Base-by-base conservation (phyloP, 2,797 vertebrate genomes). In the Helarctos malayanus region DNA sequence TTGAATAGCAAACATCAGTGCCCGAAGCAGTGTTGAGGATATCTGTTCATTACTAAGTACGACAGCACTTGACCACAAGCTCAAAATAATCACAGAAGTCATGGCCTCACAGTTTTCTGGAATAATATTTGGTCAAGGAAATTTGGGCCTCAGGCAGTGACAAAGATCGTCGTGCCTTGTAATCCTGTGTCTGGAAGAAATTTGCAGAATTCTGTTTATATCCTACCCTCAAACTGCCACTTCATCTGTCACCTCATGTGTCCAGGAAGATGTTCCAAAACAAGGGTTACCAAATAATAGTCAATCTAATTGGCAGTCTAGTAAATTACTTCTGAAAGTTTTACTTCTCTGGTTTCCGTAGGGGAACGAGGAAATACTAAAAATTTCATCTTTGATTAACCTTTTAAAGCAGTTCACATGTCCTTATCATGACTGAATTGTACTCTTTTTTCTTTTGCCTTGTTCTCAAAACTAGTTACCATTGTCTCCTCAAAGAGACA, bases 41-140 rank as follows among this genome's bases (percentile, higher is more conserved):
- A 47, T 81, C 68, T 88, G 49, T 65, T 59, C 45, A 83, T 95
- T 94, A 90, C 80, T 84, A 85, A 93, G 35, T 18, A 71, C 8
- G 89, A 71, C 54, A 94, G 5, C 71, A 87, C 82, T 92, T 97
- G 69, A 86, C 68, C 68, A 91, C 3, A 80, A 86, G 71, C 52
- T 95, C 61, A 95, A 89, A 82, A 94, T 84, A 95, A 93, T 96
- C 59, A 89, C 47, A 94, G 49, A 93, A 97, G 27, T 59, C 88
- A 92, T 8, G 47, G 32, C 47, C 25, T 95, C 73, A 63, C 49
- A 83, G 69, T 81, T 96, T 96, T 93, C 54, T 93, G 57, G 47
- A 97, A 90, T 94, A 93, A 92, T 90, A 90, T 84, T 97, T 97
- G 82, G 63, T 79, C 59, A 95, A 69, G 45, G 25, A 79, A 71